phyloP scores from a whole-genome alignment of 2,113 vertebrate genomes.

The Gavialis gangeticus region DNA sequence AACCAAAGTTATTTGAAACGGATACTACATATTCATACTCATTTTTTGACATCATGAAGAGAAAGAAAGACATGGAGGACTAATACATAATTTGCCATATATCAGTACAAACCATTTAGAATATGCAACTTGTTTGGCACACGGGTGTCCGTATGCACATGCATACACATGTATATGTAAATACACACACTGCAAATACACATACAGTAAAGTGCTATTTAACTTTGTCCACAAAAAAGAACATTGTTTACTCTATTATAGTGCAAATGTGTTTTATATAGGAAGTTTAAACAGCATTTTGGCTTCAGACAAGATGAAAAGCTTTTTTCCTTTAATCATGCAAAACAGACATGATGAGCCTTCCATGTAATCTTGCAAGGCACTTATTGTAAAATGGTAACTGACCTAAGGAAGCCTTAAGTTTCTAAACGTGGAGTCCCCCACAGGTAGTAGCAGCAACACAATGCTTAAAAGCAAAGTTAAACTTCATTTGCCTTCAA shows the following conservation, averaged over 20 bases:
- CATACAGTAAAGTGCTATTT: background rate
- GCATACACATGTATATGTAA: background rate
- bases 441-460: conserved; percentile 32
- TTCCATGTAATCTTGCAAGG: conserved; percentile 13
- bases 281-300: background rate
- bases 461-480: conserved; percentile 17
- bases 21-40: background rate
- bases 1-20: background rate
- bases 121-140: background rate
- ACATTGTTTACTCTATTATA: background rate
- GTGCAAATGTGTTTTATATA: background rate
- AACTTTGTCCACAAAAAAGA: background rate
- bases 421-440: conserved; percentile 3
- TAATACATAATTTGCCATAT: background rate
- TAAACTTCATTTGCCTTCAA: conserved; percentile 40
- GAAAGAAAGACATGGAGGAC: background rate
- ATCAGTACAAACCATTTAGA: background rate
- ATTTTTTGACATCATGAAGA: background rate
- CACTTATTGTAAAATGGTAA: background rate
- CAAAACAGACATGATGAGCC: background rate
- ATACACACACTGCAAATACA: background rate
- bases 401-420: background rate
- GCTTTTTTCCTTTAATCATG: conserved; percentile 7
- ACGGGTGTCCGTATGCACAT: background rate
- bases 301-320: background rate